phyloP scores from a whole-genome alignment of 2,888 invertebrate genomes.

The Morpho helenor region DNA sequence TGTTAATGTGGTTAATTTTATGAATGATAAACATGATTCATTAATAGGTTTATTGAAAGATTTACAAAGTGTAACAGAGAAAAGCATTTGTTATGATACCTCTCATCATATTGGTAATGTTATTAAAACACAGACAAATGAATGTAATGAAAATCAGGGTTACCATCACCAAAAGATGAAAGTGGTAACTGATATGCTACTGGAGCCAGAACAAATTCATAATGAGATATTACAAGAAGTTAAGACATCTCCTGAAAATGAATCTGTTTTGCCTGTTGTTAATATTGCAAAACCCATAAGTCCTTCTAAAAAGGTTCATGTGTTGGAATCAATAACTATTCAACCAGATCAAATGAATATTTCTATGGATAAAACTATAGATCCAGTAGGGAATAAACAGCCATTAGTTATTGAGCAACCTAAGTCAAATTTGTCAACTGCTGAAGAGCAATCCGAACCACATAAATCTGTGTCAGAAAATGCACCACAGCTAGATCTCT shows the following conservation, averaged over 20 bases:
- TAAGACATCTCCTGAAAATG: conserved; percentile 32
- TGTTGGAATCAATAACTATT: conserved; percentile 60
- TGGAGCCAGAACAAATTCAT: conserved; percentile 33
- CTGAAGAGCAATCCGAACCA: not conserved
- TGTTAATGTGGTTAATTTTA: conserved; percentile 37
- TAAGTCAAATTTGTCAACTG: not conserved
- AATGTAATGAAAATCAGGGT: conserved; percentile 13
- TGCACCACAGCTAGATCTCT: conserved; percentile 45
- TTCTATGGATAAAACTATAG: conserved; percentile 4
- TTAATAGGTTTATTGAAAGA: conserved; percentile 51
- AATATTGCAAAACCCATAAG: conserved; percentile 36
- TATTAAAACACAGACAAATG: conserved; percentile 10
- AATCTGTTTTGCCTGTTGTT: conserved; percentile 21
- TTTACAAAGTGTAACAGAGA: conserved; percentile 39
- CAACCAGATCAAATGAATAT: conserved; percentile 28
- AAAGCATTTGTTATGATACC: conserved; percentile 32
- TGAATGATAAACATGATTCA: conserved; percentile 49
- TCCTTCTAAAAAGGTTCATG: conserved; percentile 54
- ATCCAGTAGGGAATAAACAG: conserved; percentile 6
- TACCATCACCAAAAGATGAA: not conserved
- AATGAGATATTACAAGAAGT: conserved; percentile 45
- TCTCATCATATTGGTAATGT: conserved; percentile 26
- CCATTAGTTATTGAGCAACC: conserved; percentile 7
- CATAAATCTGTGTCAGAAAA: conserved; percentile 18
- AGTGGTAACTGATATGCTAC: not conserved